Evolutionary conservation across 2,113 vertebrate species (phyloP), one percentile per base, ranked within the genome.

Genomic region (Stigmatopora argus): DNA sequence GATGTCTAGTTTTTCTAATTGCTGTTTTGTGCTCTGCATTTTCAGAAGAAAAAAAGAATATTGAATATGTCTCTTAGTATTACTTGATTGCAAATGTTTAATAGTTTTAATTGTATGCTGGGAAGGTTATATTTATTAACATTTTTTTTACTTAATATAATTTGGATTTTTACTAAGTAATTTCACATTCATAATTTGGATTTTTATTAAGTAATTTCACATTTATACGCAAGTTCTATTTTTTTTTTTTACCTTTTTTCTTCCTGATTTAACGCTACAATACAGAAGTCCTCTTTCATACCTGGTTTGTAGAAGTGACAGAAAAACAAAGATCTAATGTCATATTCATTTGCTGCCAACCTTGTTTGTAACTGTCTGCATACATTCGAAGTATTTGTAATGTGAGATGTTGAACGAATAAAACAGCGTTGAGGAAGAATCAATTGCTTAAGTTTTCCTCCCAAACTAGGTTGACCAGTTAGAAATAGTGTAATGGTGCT

Each of bases 361-460:
- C 59, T 61, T 98, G 95, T 98, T 98, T 98, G 96, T 97, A 99
- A 95, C 94, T 94, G 95, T 98, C 97, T 96, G 95, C 96, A 95
- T 97, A 96, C 95, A 97, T 98, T 98, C 95, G 94, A 98, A 99
- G 97, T 99, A 98, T 99, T 98, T 99, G 96, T 99, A 98, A 97
- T 94, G 96, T 98, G 95, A 97, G 94, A 97, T 98, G 96, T 99
- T 97, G 97, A 98, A 98, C 92, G 95, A 99, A 98, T 98, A 97
- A 98, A 99, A 95, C 93, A 93, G 96, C 94, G 95, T 87, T 90
- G 87, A 91, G 87, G 87, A 85, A 77, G 78, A 73, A 70, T 49
- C 48, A 23, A 18, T 9, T 4, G 61, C 26, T 35, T n/a, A 0
- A 41, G 38, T 41, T 41, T 41, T 41, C 38, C 38, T 10, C 38